Percentiles rank a stretch among this genome's conserved stretches.
Evolutionary conservation across 2,113 vertebrate genomes (phyloP).

Genomic region (Probosciger aterrimus): DNA sequence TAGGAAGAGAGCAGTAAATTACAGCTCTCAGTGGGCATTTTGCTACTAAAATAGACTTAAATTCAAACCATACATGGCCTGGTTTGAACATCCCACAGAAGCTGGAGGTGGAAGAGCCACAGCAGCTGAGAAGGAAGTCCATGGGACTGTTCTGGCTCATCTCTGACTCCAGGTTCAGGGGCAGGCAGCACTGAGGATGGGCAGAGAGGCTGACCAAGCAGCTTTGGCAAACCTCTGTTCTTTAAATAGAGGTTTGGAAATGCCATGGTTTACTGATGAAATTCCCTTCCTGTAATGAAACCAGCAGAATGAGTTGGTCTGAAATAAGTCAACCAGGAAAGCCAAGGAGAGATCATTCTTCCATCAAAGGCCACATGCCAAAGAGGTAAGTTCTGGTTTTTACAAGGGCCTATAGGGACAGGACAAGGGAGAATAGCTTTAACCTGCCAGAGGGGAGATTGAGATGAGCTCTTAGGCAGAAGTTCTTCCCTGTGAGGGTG

Average conservation of each 20-base stretch:
- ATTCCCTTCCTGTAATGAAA: background rate
- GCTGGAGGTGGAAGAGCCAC: slow-evolving; percentile 6
- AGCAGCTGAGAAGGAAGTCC: background rate
- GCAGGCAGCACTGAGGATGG: background rate
- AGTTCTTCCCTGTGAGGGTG: background rate
- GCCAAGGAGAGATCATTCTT: background rate
- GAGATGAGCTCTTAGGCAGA: background rate
- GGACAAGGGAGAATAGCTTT: background rate
- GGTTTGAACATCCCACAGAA: background rate
- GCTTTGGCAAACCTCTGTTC: slow-evolving; percentile 24
- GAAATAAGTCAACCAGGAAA: background rate
- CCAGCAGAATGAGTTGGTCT: background rate
- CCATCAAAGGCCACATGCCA: background rate
- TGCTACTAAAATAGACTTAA: slow-evolving; percentile 16
- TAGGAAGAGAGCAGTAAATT: slow-evolving; percentile 42
- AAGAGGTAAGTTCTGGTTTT: background rate
- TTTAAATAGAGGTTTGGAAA: slow-evolving; percentile 28
- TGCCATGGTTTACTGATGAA: background rate
- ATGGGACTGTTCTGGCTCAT: background rate
- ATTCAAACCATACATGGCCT: slow-evolving; percentile 15
- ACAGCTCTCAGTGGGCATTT: background rate
- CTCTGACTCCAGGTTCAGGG: background rate
- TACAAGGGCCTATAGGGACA: background rate
- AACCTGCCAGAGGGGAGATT: background rate
- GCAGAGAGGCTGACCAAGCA: slow-evolving; percentile 26